Evolutionary conservation across 2,888 invertebrate genomes (phyloP), one percentile per base, ranked within the genome.

Genomic region (Lepidonotus clava): DNA sequence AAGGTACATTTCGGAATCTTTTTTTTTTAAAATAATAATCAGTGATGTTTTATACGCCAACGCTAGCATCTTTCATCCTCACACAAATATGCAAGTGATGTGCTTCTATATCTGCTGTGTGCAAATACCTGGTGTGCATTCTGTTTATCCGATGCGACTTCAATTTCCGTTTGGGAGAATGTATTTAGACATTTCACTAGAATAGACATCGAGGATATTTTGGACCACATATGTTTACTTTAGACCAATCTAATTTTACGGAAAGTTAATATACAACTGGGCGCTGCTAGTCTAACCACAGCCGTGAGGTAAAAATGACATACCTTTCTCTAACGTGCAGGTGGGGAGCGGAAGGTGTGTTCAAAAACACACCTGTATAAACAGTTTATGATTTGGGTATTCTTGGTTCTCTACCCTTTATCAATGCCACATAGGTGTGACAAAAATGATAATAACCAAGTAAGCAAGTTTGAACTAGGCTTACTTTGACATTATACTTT

Each of bases 201-300:
- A n/a, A n/a, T n/a, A n/a, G n/a, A n/a, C n/a, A n/a, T n/a, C n/a
- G n/a, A n/a, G n/a, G n/a, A n/a, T n/a, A n/a, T n/a, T n/a, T n/a
- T n/a, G n/a, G n/a, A n/a, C n/a, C n/a, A n/a, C n/a, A n/a, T 21
- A 34, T 71, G 71, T 71, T 71, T 71, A 71, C 71, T 71, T 71
- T 71, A 71, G 71, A 71, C 71, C 71, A 36, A 38, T 21, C 36
- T 71, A 34, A 71, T 71, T 71, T 71, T 71, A 34, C 34, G 71
- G 71, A 71, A 34, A n/a, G 71, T 71, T 71, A 71, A 71, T 38
- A 34, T 71, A 11, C 71, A 21, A 34, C 1, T 34, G 34, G 71
- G 38, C 71, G 24, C 1, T 4, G 24, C 61, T 61, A 61, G 24
- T 61, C 61, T 61, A 61, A 61, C 61, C 61, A 61, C 61, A 61